These are phyloP conservation scores for Chloroceryle inda DNA, from an alignment of 2,797 vertebrate genomes.

Conservation along the genomic window DNA sequence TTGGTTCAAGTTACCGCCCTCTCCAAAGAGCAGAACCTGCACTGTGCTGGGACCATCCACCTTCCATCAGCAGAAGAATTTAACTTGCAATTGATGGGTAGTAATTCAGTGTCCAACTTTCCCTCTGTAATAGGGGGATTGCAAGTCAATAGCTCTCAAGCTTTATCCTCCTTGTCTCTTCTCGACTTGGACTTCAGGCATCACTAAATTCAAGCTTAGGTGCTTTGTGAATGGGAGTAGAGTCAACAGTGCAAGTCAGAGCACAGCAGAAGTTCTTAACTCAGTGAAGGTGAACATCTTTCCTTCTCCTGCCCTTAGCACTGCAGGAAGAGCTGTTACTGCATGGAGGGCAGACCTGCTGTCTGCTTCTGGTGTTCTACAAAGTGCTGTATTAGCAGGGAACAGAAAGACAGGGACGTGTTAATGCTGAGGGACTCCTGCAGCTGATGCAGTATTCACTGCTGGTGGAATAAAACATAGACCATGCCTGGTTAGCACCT, in stretches of 20 bases:
- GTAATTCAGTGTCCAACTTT: neutral
- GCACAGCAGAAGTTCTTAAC: neutral
- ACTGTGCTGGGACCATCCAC: neutral
- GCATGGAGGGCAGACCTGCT: neutral
- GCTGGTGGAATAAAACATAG: neutral
- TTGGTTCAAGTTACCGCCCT: neutral
- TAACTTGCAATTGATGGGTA: neutral
- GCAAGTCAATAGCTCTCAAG: neutral
- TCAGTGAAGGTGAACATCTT: neutral
- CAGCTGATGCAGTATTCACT: neutral
- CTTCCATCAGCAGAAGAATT: neutral
- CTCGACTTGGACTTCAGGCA: neutral
- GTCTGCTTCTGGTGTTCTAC: neutral
- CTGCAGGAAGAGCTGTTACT: neutral
- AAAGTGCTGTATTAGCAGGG: neutral
- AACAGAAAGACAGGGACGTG: neutral
- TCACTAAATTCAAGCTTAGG: neutral
- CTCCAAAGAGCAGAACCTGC: neutral
- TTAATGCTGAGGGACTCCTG: neutral
- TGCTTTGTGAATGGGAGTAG: neutral
- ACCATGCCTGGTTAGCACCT: neutral
- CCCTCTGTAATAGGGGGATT: neutral
- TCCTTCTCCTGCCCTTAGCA: neutral
- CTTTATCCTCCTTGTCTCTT: neutral
- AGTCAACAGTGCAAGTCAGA: neutral